Evolutionary conservation across 2,888 invertebrate species (phyloP).

Genomic region (Sturmia bella): DNA sequence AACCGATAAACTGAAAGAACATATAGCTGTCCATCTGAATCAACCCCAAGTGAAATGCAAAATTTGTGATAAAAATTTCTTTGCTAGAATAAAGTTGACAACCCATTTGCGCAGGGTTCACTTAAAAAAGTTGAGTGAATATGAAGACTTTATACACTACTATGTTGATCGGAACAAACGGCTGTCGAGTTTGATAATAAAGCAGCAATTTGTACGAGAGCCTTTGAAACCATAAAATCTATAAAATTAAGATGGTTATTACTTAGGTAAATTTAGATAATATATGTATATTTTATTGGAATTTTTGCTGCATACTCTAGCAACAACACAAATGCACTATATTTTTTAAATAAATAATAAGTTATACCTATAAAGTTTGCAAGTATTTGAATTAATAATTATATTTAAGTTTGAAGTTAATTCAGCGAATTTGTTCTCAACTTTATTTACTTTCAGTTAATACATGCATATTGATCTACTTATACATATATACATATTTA

Average conservation of each 20-base stretch:
- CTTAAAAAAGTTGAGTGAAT: slow-evolving; percentile 9
- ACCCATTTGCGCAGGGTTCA: slow-evolving; percentile 13
- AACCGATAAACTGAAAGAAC: slow-evolving; percentile 20
- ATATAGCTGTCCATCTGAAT: slow-evolving; percentile 46
- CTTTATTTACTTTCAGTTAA: too few relatives aligned
- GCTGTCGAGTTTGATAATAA: slow-evolving; percentile 17
- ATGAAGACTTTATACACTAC: slow-evolving; percentile 31
- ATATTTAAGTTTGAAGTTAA: too few relatives aligned
- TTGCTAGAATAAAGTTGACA: slow-evolving; percentile 25
- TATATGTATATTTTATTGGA: too few relatives aligned
- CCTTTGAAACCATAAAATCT: slow-evolving; percentile 11
- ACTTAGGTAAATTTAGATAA: too few relatives aligned
- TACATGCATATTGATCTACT: too few relatives aligned
- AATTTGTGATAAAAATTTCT: slow-evolving; percentile 58
- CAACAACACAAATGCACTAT: too few relatives aligned
- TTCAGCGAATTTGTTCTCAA: too few relatives aligned
- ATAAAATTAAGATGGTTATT: background rate
- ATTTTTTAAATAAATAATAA: too few relatives aligned
- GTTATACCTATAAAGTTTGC: too few relatives aligned
- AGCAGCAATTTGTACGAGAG: slow-evolving; percentile 13
- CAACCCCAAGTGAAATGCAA: slow-evolving; percentile 53
- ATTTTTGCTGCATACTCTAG: too few relatives aligned
- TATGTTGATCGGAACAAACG: background rate
- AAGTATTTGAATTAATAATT: too few relatives aligned
- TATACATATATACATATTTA: too few relatives aligned